Base-by-base conservation (phyloP, 2,888 invertebrate species). In the Plagiodera versicolora region DNA sequence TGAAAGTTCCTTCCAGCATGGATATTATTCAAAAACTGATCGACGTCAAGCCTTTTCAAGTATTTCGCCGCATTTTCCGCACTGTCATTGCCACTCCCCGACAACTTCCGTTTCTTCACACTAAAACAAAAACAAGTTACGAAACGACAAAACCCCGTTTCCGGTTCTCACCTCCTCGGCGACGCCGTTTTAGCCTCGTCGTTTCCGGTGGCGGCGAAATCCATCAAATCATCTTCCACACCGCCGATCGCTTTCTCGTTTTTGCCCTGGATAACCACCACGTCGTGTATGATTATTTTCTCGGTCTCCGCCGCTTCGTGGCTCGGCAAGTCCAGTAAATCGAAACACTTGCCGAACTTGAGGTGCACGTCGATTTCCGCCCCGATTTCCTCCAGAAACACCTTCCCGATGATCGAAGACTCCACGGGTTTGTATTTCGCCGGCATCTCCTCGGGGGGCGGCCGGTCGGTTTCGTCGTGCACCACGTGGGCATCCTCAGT, bases 21-120 rank as follows among this genome's bases (percentile, higher is more conserved):
- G 4, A 78, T 59, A 56, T 73, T 70, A 28, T 72, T 71, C 17
- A 78, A 64, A 67, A 78, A 77, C 28, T 64, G 64, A 55, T 77
- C 77, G 0, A 78, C 71, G 58, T 78, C 70, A 8, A 76, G 63
- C 16, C 63, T 65, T 56, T 72, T 67, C 11, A 77, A 59, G 18
- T 76, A 17, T 59, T 74, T 72, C 18, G 66, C 60, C 53, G 70
- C 72, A 55, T 76, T 75, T 32, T 67, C 69, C 11, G 60, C 20
- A 9, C 61, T 61, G n/a, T 60, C 56, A 20, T 61, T 14, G 9
- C 68, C 68, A 50, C 61, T 67, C 5, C 59, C 58, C 3, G 58
- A 52, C 59, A 35, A 57, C 49, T 68, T 75, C 72, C 52, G 73
- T 65, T 65, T 75, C 72, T 19, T 67, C 45, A 58, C 35, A 44